phyloP scores from a whole-genome alignment of 2,888 invertebrate species.

The Anticlea derivata region DNA sequence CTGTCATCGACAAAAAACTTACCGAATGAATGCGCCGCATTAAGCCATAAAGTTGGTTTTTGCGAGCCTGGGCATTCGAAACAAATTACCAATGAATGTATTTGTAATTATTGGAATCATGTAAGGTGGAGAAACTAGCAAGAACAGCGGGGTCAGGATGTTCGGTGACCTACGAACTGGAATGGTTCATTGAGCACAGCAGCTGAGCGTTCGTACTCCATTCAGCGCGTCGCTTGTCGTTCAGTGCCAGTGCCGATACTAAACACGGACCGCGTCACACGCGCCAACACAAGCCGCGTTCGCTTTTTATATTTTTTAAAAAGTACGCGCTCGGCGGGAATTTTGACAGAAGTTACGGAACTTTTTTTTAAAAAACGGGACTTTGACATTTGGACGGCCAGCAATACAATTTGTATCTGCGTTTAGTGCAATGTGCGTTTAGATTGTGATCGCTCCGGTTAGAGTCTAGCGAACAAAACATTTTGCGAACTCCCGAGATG shows the following conservation, averaged over 20 bases:
- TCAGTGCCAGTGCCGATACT: slow-evolving; percentile 78
- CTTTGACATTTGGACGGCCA: slow-evolving; percentile 7
- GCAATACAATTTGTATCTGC: slow-evolving; percentile 21
- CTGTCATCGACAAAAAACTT: slow-evolving; percentile 54
- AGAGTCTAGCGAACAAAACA: slow-evolving; percentile 53
- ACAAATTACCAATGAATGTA: slow-evolving; percentile 19
- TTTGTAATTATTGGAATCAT: slow-evolving; percentile 28
- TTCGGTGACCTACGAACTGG: slow-evolving; percentile 78
- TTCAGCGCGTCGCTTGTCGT: slow-evolving; percentile 63
- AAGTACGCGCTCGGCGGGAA: slow-evolving; percentile 62
- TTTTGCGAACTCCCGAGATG: slow-evolving; percentile 61
- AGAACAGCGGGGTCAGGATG: slow-evolving; percentile 70
- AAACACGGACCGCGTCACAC: slow-evolving; percentile 79
- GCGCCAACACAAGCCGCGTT: slow-evolving; percentile 67
- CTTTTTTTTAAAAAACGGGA: slow-evolving; percentile 17
- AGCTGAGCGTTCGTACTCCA: slow-evolving; percentile 70
- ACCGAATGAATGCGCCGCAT: slow-evolving; percentile 40
- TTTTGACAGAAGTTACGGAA: slow-evolving; percentile 49
- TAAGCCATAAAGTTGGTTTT: slow-evolving; percentile 19
- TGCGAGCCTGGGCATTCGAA: slow-evolving; percentile 15
- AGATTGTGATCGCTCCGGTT: slow-evolving; percentile 61
- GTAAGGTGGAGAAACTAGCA: slow-evolving; percentile 69
- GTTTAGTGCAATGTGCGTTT: slow-evolving; percentile 68
- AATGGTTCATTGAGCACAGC: slow-evolving; percentile 79
- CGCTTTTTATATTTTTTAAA: slow-evolving; percentile 51